phyloP scores from a whole-genome alignment of 2,113 vertebrate genomes.

The Opisthocomus hoazin region DNA sequence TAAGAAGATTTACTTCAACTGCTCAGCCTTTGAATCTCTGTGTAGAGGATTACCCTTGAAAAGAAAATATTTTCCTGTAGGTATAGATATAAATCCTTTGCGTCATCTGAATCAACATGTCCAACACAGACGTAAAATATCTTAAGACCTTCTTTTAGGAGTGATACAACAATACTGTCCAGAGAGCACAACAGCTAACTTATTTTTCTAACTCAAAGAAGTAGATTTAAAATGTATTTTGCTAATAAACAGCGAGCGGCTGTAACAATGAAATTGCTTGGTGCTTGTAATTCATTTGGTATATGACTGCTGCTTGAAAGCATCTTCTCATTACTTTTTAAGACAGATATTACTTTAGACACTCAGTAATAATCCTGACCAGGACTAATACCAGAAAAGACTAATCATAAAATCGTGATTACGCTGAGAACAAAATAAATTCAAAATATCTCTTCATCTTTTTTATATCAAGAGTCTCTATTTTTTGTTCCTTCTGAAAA shows the following conservation, averaged over 20 bases:
- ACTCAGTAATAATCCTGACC: background rate
- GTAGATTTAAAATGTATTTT: background rate
- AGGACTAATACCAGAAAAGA: background rate
- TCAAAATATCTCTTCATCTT: background rate
- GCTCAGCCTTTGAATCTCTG: background rate
- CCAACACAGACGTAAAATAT: background rate
- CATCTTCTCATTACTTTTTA: background rate
- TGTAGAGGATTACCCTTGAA: background rate
- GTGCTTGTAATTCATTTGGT: background rate
- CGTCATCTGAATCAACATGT: background rate
- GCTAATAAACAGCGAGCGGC: background rate
- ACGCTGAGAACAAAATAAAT: background rate
- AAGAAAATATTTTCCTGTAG: conserved; percentile 25
- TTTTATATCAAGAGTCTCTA: background rate
- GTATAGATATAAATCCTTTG: background rate
- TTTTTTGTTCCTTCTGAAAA: background rate
- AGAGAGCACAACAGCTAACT: background rate
- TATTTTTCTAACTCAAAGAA: background rate
- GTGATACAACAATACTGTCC: background rate
- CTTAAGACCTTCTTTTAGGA: background rate
- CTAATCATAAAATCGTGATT: background rate
- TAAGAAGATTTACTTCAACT: conserved; percentile 20
- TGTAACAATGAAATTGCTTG: background rate
- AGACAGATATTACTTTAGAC: background rate
- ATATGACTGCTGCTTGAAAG: background rate